phyloP scores from a whole-genome alignment of 2,113 vertebrate genomes.

The Tinamus guttatus region DNA sequence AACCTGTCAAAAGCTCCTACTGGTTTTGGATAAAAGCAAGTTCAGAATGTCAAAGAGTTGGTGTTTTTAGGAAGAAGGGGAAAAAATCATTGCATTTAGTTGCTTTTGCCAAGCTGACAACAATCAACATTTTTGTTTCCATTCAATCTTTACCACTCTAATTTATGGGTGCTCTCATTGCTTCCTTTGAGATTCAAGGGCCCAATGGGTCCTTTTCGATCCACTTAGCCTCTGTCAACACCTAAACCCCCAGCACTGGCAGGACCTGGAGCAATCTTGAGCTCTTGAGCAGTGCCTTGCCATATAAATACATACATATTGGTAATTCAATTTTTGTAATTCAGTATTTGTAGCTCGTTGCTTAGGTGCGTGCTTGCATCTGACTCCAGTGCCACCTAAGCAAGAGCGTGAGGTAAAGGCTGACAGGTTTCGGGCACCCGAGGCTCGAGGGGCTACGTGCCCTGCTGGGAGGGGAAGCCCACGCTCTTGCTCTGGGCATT shows the following conservation, averaged over 20 bases:
- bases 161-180: background rate
- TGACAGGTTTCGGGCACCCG: background rate
- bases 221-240: slow-evolving; percentile 4
- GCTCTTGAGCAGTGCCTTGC: background rate
- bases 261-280: no score
- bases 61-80: background rate
- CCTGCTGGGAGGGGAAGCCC: background rate
- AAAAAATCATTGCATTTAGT: background rate
- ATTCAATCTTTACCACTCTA: background rate
- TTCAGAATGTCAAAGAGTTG: background rate
- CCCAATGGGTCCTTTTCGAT: background rate
- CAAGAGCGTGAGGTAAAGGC: background rate
- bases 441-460: background rate
- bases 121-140: background rate
- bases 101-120: background rate
- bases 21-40: slow-evolving; percentile 13
- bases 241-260: background rate
- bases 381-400: background rate
- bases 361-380: background rate
- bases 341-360: background rate
- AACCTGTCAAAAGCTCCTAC: background rate
- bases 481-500: background rate
- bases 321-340: no score
- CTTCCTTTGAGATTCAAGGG: background rate
- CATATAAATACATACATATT: background rate